Percentiles rank a stretch among this genome's conserved stretches.
Conservation (phyloP, 2,888 invertebrate genomes). For the Tenthredo notha region DNA sequence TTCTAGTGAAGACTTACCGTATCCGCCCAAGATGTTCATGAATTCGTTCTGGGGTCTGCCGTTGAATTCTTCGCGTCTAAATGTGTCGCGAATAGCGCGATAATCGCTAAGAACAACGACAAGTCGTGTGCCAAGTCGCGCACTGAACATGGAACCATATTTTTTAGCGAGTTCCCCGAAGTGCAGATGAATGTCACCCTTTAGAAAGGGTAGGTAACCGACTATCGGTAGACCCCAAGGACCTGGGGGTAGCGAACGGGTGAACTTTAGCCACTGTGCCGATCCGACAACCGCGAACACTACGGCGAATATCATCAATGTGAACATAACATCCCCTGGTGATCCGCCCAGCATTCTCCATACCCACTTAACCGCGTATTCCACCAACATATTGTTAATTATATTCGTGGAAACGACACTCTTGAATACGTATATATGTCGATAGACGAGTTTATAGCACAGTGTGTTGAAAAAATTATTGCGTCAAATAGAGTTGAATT, state of each 20-base stretch:
- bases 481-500: not conserved
- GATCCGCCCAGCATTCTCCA: slow-evolving; percentile 64
- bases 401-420: not conserved
- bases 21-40: slow-evolving; percentile 92
- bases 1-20: slow-evolving; percentile 88
- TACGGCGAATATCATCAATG: slow-evolving; percentile 79
- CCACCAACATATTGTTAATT: slow-evolving; percentile 68
- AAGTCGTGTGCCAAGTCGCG: slow-evolving; percentile 89
- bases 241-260: slow-evolving; percentile 87
- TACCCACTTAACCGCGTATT: slow-evolving; percentile 68
- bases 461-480: not conserved
- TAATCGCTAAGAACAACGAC: slow-evolving; percentile 93
- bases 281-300: slow-evolving; percentile 77
- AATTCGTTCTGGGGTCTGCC: slow-evolving; percentile 93
- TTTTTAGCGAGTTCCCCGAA: slow-evolving; percentile 88
- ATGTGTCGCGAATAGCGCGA: slow-evolving; percentile 91
- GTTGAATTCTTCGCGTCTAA: slow-evolving; percentile 92
- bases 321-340: slow-evolving; percentile 65
- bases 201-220: slow-evolving; percentile 91
- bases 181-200: slow-evolving; percentile 86
- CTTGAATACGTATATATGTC: not conserved
- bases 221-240: slow-evolving; percentile 93
- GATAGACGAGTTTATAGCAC: not conserved
- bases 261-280: slow-evolving; percentile 74
- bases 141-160: slow-evolving; percentile 91